phyloP scores from a whole-genome alignment of 2,888 invertebrate genomes.

The Drosophila histrio region DNA sequence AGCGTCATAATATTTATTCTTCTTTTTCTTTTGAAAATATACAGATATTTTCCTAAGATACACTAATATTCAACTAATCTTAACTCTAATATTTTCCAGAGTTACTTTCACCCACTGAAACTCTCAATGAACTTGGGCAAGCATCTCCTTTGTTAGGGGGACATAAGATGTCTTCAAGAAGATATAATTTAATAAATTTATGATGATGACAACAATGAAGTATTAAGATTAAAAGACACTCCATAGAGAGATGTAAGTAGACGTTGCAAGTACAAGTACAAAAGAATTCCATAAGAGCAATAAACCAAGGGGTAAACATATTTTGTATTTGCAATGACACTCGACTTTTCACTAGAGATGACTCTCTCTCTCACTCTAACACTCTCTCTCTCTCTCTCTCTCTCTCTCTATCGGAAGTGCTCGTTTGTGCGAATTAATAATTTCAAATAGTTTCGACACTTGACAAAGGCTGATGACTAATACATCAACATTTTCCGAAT shows the following conservation, averaged over 20 bases:
- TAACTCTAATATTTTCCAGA: neutral
- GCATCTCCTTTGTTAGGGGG: neutral
- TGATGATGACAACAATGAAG: constrained; percentile 60
- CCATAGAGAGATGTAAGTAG: constrained; percentile 6
- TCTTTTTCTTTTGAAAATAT: no score
- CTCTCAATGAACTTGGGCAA: neutral
- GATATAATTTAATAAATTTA: constrained; percentile 68
- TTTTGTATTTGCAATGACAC: constrained; percentile 59
- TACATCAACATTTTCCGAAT: constrained; percentile 1
- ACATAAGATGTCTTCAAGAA: constrained; percentile 34
- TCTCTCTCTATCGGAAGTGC: constrained; percentile 47
- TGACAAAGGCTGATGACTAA: constrained; percentile 49
- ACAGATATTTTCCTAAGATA: neutral
- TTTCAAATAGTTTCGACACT: constrained; percentile 52
- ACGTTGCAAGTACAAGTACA: constrained; percentile 6
- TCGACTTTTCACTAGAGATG: constrained; percentile 6
- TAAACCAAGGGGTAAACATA: neutral
- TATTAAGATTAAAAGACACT: constrained; percentile 21
- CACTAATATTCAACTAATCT: no score
- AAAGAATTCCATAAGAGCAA: constrained; percentile 11
- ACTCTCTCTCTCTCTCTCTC: neutral
- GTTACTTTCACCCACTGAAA: neutral
- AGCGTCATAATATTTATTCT: neutral
- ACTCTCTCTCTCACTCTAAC: neutral
- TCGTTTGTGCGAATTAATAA: constrained; percentile 69